Evolutionary conservation across 2,888 invertebrate species (phyloP).

Genomic region (Phytoseiulus persimilis): DNA sequence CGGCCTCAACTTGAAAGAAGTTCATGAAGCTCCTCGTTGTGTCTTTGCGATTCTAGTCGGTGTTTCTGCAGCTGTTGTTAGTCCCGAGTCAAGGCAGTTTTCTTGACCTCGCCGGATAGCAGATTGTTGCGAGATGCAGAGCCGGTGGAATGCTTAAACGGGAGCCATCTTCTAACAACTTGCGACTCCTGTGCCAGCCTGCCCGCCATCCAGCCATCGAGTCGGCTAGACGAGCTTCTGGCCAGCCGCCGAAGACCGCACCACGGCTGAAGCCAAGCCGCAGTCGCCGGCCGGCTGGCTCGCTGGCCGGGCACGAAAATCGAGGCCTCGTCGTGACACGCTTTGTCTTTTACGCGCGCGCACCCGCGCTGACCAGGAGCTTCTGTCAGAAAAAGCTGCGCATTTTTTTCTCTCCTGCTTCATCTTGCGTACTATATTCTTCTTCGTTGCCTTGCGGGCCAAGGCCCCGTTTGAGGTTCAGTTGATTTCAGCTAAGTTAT

Average conservation of each 20-base stretch:
- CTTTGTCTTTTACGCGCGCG: not conserved
- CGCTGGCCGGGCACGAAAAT: not conserved
- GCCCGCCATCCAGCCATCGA: not conserved
- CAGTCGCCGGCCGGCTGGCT: not conserved
- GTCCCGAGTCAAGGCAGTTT: not conserved
- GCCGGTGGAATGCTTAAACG: not conserved
- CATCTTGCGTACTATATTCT: not conserved
- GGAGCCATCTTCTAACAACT: slow-evolving; percentile 5
- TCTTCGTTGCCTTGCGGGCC: not conserved
- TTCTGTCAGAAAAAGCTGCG: not conserved
- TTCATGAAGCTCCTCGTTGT: not conserved
- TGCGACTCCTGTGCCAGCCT: not conserved
- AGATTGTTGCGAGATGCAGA: not conserved
- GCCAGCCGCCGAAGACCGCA: not conserved
- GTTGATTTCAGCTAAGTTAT: not conserved
- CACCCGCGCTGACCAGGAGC: not conserved
- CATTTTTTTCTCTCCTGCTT: not conserved
- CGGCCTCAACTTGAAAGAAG: not conserved
- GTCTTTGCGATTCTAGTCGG: not conserved
- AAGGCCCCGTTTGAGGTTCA: not conserved
- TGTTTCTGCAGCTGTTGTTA: not conserved
- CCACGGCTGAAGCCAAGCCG: not conserved
- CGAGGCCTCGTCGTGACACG: slow-evolving; percentile 5
- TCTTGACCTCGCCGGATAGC: not conserved
- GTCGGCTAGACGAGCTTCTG: not conserved